Conservation (phyloP, 2,888 invertebrate species). For the Lasius platythorax region DNA sequence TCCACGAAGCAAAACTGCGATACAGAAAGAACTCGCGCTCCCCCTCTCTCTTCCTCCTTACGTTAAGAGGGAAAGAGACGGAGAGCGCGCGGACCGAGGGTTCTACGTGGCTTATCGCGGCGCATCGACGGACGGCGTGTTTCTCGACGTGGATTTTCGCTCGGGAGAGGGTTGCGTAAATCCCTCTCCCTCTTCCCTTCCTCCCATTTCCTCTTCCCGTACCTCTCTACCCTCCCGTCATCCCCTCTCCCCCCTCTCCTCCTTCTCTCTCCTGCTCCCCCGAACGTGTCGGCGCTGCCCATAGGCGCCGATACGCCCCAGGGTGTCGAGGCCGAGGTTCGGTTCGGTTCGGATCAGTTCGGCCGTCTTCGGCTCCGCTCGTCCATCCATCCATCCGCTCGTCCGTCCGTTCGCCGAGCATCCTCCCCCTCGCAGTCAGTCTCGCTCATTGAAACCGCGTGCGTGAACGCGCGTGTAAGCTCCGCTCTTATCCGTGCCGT, state of each 20-base stretch:
- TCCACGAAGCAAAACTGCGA: slow-evolving; percentile 37
- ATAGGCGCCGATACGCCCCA: slow-evolving; percentile 79
- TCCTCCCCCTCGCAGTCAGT: slow-evolving; percentile 74
- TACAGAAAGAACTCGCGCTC: slow-evolving; percentile 7
- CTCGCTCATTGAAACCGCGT: slow-evolving; percentile 77
- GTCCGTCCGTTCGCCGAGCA: slow-evolving; percentile 68
- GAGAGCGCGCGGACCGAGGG: slow-evolving; percentile 59
- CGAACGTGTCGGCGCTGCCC: slow-evolving; percentile 74
- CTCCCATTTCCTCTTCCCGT: slow-evolving; percentile 58
- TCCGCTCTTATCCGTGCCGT: slow-evolving; percentile 65
- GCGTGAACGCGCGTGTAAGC: slow-evolving; percentile 73
- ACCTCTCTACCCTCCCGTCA: slow-evolving; percentile 54
- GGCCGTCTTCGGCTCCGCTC: slow-evolving; percentile 46
- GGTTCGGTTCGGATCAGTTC: slow-evolving; percentile 59
- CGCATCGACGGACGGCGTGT: slow-evolving; percentile 75
- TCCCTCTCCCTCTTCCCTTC: slow-evolving; percentile 65
- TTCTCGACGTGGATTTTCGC: slow-evolving; percentile 78
- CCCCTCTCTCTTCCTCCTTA: not conserved
- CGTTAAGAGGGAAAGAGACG: slow-evolving; percentile 39
- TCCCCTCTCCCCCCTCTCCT: slow-evolving; percentile 43
- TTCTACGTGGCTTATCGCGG: slow-evolving; percentile 78
- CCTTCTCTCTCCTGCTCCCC: slow-evolving; percentile 47
- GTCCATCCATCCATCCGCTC: slow-evolving; percentile 71
- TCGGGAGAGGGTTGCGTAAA: slow-evolving; percentile 85
- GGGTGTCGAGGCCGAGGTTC: slow-evolving; percentile 76